These are phyloP conservation scores for Ciconia boyciana DNA, from an alignment of 2,113 vertebrate species.

Conservation along the genomic window DNA sequence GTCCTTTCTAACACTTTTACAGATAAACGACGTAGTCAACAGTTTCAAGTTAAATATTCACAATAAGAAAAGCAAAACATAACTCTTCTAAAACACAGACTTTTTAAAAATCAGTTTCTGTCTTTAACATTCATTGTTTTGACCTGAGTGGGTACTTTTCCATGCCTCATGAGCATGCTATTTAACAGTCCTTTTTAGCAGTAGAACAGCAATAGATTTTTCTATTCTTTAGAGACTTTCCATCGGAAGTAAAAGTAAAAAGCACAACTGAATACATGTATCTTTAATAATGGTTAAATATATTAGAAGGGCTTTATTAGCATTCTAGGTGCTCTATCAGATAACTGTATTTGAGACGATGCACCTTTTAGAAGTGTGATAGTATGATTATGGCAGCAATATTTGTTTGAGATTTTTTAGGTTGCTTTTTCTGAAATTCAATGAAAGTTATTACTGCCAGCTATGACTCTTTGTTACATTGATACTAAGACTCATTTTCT, in stretches of 20 bases:
- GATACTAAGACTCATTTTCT: not conserved
- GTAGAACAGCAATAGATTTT: not conserved
- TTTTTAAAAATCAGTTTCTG: not conserved
- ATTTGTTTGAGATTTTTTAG: not conserved
- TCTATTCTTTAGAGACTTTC: not conserved
- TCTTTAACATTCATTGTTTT: slow-evolving; percentile 3
- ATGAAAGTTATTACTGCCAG: not conserved
- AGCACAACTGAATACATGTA: not conserved
- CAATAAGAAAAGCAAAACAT: not conserved
- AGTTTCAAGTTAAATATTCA: not conserved
- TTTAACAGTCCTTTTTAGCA: not conserved
- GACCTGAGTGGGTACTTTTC: not conserved
- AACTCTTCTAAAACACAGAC: not conserved
- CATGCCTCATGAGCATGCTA: not conserved
- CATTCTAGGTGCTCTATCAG: not conserved
- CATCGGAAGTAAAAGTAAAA: not conserved
- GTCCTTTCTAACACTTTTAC: not conserved
- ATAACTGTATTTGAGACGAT: not conserved
- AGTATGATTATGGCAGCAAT: not conserved
- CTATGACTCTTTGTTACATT: not conserved
- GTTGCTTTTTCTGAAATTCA: not conserved
- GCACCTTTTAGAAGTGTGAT: not conserved
- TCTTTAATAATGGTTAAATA: not conserved
- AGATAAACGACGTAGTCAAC: not conserved
- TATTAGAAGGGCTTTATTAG: not conserved